These are phyloP conservation scores for Tolmerus cingulatus DNA, from an alignment of 2,888 invertebrate species.

Conservation along the genomic window DNA sequence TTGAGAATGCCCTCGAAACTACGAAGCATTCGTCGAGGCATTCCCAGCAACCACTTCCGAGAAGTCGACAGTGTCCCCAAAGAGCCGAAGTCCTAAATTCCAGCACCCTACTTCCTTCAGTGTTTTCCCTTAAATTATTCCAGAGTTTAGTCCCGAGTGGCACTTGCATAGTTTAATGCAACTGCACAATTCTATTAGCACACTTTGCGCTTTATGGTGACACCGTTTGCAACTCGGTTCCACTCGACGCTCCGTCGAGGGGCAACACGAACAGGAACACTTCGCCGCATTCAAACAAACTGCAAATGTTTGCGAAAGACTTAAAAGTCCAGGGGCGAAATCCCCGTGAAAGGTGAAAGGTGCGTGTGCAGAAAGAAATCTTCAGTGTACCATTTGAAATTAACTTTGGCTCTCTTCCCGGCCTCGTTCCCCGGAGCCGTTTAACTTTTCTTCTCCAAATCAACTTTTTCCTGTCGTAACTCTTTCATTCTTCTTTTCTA, in stretches of 20 bases:
- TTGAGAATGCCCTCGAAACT: neutral
- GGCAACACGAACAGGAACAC: neutral
- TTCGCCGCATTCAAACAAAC: neutral
- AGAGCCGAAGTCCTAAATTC: neutral
- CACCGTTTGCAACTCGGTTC: neutral
- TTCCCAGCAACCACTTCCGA: neutral
- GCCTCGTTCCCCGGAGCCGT: neutral
- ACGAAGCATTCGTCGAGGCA: neutral
- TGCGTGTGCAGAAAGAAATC: constrained; percentile 4
- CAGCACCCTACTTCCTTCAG: neutral
- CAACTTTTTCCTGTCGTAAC: neutral
- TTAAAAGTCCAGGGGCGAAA: neutral
- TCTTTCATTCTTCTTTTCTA: neutral
- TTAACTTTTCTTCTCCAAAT: neutral
- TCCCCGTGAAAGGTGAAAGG: neutral
- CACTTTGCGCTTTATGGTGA: neutral
- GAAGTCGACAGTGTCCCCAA: neutral
- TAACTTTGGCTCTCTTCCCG: neutral
- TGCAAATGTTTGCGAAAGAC: neutral
- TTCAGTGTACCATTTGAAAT: neutral
- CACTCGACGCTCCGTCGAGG: neutral
- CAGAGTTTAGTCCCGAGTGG: neutral
- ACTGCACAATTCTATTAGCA: constrained; percentile 1
- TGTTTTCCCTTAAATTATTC: neutral
- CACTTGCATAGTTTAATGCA: neutral